A percentile compares a stretch with the other conserved stretches of the same genome.
Conservation (phyloP, 1,140 invertebrate species). For the Sarcophaga peregrina region DNA sequence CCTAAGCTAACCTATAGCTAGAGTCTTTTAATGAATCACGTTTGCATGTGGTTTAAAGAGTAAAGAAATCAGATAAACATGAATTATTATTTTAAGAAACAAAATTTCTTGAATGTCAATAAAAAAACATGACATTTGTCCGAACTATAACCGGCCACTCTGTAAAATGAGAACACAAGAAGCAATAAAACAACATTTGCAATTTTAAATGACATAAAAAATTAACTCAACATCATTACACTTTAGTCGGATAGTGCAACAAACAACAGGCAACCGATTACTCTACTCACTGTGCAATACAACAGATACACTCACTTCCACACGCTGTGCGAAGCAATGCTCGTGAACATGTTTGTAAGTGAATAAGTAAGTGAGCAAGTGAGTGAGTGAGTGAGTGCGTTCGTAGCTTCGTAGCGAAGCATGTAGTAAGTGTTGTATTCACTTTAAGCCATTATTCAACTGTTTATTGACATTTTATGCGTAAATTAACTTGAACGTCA, state of each 20-base stretch:
- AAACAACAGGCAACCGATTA: too few species aligned
- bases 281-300: too few species aligned
- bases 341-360: too few species aligned
- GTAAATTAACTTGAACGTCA: constrained; percentile 40
- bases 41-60: too few species aligned
- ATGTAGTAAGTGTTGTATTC: constrained; percentile 27
- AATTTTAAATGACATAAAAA: constrained; percentile 17
- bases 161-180: neutral
- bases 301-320: neutral
- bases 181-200: neutral
- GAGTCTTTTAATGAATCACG: too few species aligned
- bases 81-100: too few species aligned
- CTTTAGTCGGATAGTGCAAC: neutral
- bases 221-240: constrained; percentile 12
- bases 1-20: too few species aligned
- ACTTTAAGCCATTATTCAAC: constrained; percentile 38
- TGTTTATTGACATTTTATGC: constrained; percentile 41
- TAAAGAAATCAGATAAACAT: too few species aligned
- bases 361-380: neutral
- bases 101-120: too few species aligned
- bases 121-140: neutral
- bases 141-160: neutral
- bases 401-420: neutral
- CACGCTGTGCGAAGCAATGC: neutral
- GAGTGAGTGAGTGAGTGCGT: neutral